Evolutionary conservation across 2,888 invertebrate species (phyloP).

Genomic region (Orchesella flavescens): DNA sequence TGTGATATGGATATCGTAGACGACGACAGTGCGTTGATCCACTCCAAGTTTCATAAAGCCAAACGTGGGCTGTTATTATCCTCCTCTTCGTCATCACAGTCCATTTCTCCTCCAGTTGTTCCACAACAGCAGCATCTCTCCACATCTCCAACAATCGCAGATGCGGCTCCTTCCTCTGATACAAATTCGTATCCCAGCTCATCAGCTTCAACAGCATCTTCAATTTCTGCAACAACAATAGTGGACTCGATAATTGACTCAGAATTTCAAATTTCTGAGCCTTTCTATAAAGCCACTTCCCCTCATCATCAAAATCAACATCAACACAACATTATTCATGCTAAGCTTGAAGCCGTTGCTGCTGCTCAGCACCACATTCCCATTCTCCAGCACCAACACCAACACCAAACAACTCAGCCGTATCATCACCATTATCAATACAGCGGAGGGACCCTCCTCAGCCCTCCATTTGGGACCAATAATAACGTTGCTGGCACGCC

Average conservation of each 20-base stretch:
- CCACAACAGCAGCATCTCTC: constrained; percentile 2
- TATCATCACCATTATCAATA: constrained; percentile 28
- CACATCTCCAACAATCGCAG: constrained; percentile 31
- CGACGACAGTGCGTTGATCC: constrained; percentile 70
- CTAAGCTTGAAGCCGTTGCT: too few species aligned
- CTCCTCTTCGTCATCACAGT: constrained; percentile 32
- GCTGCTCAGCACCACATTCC: too few species aligned
- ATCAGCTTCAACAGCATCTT: constrained; percentile 19
- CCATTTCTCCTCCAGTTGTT: constrained; percentile 25
- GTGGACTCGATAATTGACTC: not conserved
- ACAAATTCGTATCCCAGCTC: not conserved
- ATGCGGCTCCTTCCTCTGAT: constrained; percentile 40
- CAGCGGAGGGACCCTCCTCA: constrained; percentile 29
- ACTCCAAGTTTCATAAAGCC: constrained; percentile 72
- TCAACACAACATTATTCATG: not conserved
- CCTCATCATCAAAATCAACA: constrained; percentile 11
- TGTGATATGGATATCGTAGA: constrained; percentile 71
- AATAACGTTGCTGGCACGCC: constrained; percentile 40
- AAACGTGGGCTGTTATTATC: constrained; percentile 66
- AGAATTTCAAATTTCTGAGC: not conserved
- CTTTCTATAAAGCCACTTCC: not conserved
- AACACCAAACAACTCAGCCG: constrained; percentile 33
- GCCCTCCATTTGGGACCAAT: constrained; percentile 60
- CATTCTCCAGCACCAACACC: constrained; percentile 29
- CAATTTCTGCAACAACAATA: not conserved